These are phyloP conservation scores for Morone saxatilis DNA, from an alignment of 2,113 vertebrate species.

Conservation along the genomic window DNA sequence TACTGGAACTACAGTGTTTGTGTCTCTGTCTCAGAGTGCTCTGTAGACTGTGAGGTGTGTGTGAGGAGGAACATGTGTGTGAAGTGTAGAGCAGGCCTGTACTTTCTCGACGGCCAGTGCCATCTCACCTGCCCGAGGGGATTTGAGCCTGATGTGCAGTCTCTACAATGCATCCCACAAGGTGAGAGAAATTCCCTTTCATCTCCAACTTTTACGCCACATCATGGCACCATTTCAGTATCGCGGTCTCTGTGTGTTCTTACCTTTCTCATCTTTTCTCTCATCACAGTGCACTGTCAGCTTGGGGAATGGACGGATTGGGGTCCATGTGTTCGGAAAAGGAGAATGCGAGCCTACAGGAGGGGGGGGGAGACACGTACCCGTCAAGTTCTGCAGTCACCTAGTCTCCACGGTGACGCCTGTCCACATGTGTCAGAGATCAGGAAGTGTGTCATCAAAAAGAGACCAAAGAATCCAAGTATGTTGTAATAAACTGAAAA, in stretches of 20 bases:
- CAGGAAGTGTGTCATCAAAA: constrained; percentile 89
- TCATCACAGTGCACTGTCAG: constrained; percentile 89
- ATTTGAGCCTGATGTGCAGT: constrained; percentile 88
- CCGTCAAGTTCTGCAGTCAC: constrained; percentile 84
- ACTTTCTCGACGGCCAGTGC: constrained; percentile 89
- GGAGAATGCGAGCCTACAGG: constrained; percentile 82
- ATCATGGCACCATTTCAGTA: neutral
- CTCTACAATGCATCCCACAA: constrained; percentile 88
- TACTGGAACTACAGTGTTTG: neutral
- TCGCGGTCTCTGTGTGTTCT: neutral
- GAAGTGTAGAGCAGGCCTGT: constrained; percentile 90
- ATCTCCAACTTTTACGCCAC: neutral
- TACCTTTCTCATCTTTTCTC: constrained; percentile 42
- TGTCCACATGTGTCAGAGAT: constrained; percentile 83
- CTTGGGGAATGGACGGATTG: constrained; percentile 89
- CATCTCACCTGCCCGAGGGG: constrained; percentile 89
- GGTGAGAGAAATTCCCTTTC: constrained; percentile 77
- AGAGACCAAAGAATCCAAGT: constrained; percentile 25
- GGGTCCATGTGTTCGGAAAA: constrained; percentile 88
- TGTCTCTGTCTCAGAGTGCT: constrained; percentile 86
- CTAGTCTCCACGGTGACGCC: constrained; percentile 83
- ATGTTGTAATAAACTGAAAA: neutral
- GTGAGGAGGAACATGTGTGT: constrained; percentile 90
- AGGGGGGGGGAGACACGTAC: constrained; percentile 88
- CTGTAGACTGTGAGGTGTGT: constrained; percentile 91